A percentile compares a stretch with the other conserved stretches of the same genome.
Conservation (phyloP, 1,140 invertebrate species). For the Lepidurus packardi region DNA sequence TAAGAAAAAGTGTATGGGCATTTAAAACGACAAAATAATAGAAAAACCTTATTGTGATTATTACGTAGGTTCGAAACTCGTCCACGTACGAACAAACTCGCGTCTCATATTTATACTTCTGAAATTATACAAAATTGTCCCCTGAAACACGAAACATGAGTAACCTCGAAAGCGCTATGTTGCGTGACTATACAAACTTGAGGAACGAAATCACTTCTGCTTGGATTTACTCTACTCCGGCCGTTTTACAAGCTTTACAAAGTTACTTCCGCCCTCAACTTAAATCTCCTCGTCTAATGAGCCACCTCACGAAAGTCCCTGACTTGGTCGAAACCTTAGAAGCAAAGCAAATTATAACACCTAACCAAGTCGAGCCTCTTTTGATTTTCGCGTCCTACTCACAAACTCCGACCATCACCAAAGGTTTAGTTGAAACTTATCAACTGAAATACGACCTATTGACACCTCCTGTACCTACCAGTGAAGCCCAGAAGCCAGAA, state of each 20-base stretch:
- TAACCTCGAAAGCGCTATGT: not conserved
- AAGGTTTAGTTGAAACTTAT: not conserved
- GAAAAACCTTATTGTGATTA: no score
- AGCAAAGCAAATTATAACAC: not conserved
- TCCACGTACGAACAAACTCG: no score
- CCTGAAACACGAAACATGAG: not conserved
- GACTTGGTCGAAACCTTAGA: conserved; percentile 3
- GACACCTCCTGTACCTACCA: not conserved
- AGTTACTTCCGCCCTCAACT: not conserved
- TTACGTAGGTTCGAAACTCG: no score
- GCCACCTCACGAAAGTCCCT: not conserved
- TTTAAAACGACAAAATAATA: no score
- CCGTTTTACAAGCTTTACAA: not conserved
- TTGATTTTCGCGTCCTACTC: not conserved
- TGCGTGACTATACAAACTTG: not conserved
- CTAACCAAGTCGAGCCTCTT: not conserved
- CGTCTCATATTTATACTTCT: no score
- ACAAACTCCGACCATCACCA: not conserved
- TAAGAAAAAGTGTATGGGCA: no score
- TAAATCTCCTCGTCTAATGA: not conserved
- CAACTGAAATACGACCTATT: not conserved
- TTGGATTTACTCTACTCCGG: not conserved
- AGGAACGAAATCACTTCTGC: not conserved
- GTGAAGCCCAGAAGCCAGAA: not conserved
- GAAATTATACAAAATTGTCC: no score